Evolutionary conservation across 1,140 invertebrate genomes (phyloP).

Genomic region (Chironomus tepperi): DNA sequence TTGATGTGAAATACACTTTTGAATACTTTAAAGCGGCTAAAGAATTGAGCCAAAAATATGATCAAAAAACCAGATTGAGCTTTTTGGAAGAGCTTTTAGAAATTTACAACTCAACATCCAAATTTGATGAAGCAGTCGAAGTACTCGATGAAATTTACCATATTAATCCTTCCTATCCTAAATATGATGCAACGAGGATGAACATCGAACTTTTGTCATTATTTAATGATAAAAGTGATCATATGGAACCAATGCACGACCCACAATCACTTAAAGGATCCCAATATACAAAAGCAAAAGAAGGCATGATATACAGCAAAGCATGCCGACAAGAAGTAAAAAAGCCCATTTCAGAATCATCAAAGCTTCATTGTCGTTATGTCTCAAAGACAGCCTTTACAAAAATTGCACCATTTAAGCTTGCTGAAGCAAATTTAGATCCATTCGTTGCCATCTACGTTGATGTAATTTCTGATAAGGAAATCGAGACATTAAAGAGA

Average conservation of each 20-base stretch:
- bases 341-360: slow-evolving; percentile 32
- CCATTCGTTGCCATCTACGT: slow-evolving; percentile 83
- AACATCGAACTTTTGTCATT: neutral
- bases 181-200: neutral
- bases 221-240: neutral
- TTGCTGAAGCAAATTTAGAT: slow-evolving; percentile 77
- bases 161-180: neutral
- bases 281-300: slow-evolving; percentile 26
- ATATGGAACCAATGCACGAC: neutral
- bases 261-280: neutral
- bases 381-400: slow-evolving; percentile 60
- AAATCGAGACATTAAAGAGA: slow-evolving; percentile 80
- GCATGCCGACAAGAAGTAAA: slow-evolving; percentile 73
- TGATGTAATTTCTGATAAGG: slow-evolving; percentile 75
- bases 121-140: neutral
- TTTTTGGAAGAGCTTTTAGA: neutral
- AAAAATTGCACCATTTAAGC: slow-evolving; percentile 75
- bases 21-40: neutral
- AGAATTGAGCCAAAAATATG: neutral
- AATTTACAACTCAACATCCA: neutral
- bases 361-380: slow-evolving; percentile 67
- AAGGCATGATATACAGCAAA: slow-evolving; percentile 56
- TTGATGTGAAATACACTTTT: neutral
- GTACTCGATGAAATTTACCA: neutral
- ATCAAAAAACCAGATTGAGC: neutral